Conservation (phyloP, 2,888 invertebrate genomes). For the Gandaritis pyraliata region DNA sequence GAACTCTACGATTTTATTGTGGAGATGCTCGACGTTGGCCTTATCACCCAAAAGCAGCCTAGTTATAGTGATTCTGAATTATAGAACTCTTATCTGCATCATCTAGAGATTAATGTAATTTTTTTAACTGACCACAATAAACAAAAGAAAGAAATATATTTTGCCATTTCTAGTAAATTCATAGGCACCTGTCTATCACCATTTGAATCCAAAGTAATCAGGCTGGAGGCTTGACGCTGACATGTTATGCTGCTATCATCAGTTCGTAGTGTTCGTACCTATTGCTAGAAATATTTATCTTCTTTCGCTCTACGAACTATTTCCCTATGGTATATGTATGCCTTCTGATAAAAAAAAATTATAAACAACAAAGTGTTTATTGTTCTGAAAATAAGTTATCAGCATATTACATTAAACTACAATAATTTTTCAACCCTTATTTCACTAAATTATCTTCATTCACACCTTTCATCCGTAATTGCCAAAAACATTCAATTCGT, state of each 20-base stretch:
- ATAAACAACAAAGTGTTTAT: not conserved
- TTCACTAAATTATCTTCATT: constrained; percentile 18
- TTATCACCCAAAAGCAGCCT: no score
- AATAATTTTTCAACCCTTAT: not conserved
- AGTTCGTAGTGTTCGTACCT: constrained; percentile 14
- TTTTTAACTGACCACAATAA: no score
- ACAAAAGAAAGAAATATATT: constrained; percentile 25
- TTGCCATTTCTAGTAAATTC: constrained; percentile 37
- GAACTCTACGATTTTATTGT: no score
- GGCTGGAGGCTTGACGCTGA: constrained; percentile 54
- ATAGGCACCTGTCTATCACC: constrained; percentile 55
- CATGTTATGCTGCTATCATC: constrained; percentile 46
- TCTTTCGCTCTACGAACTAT: not conserved
- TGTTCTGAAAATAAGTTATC: constrained; percentile 6
- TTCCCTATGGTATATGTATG: no score
- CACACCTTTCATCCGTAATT: constrained; percentile 52
- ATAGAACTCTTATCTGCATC: no score
- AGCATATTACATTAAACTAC: not conserved
- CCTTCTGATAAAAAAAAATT: not conserved
- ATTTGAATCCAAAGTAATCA: constrained; percentile 64
- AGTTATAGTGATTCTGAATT: no score
- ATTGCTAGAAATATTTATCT: constrained; percentile 13
- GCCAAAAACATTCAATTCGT: constrained; percentile 69
- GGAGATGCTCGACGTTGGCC: no score
- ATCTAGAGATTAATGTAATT: no score